Conservation (phyloP, 2,797 vertebrate genomes). For the Pseudomugil tenellus region DNA sequence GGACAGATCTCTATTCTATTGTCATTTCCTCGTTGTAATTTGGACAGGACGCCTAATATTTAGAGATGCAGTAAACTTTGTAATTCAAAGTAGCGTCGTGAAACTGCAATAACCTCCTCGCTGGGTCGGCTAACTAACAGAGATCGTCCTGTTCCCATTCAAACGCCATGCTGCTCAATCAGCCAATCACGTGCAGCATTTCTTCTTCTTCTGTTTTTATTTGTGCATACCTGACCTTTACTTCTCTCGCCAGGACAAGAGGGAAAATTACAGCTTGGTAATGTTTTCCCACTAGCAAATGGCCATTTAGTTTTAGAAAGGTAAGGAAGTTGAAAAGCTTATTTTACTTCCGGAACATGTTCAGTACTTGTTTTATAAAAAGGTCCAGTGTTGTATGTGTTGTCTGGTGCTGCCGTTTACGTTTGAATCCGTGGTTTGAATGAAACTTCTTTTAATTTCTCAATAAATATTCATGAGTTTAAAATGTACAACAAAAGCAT, state of each 20-base stretch:
- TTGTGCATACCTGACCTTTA: background rate
- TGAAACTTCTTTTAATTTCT: too few relatives aligned
- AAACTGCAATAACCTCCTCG: background rate
- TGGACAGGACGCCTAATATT: background rate
- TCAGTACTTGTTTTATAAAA: background rate
- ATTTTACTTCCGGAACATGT: background rate
- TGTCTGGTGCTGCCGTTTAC: background rate
- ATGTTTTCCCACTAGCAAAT: background rate
- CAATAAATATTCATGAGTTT: background rate
- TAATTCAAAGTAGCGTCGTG: background rate
- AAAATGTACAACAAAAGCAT: background rate
- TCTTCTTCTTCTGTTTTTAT: conserved; percentile 28
- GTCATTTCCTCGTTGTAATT: background rate
- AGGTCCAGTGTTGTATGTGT: background rate
- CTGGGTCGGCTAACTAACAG: conserved; percentile 7
- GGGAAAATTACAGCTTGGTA: background rate
- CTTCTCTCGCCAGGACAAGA: background rate
- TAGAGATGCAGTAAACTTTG: background rate
- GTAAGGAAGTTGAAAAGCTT: background rate
- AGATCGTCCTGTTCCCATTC: conserved; percentile 58
- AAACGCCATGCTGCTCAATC: conserved; percentile 48
- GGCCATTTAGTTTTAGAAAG: background rate
- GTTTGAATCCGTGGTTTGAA: too few relatives aligned
- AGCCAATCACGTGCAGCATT: conserved; percentile 53
- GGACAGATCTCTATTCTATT: conserved; percentile 25